A percentile compares a stretch with the other conserved stretches of the same genome.
Evolutionary conservation across 2,113 vertebrate species (phyloP).

Genomic region (Anhinga anhinga): DNA sequence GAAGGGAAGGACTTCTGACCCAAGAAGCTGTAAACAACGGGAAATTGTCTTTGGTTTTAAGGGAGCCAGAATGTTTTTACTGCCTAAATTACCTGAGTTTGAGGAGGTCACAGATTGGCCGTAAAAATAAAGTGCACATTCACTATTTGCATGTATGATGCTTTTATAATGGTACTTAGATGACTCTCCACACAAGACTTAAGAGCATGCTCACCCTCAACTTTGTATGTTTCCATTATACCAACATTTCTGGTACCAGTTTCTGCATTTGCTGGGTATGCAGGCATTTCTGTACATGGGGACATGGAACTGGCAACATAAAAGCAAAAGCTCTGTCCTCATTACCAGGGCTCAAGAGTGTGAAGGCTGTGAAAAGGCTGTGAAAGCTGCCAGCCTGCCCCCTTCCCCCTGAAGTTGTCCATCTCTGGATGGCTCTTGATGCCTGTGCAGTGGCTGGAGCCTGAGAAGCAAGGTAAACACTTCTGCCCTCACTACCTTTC

Average conservation of each 20-base stretch:
- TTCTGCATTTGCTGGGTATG: background rate
- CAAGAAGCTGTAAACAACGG: background rate
- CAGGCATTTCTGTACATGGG: background rate
- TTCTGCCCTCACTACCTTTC: background rate
- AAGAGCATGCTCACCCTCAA: background rate
- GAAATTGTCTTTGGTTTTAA: background rate
- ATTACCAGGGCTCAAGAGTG: background rate
- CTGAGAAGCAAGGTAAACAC: accelerated
- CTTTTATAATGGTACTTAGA: background rate
- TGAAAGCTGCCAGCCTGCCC: background rate
- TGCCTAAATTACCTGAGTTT: background rate
- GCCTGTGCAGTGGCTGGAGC: background rate
- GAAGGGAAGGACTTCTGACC: background rate
- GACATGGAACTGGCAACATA: background rate
- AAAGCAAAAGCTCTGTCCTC: background rate
- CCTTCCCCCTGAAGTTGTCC: background rate
- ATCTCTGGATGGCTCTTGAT: background rate
- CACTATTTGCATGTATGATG: background rate
- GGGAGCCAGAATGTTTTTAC: background rate
- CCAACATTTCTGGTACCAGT: background rate
- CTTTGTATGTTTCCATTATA: background rate
- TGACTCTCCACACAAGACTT: background rate
- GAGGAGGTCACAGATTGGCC: background rate
- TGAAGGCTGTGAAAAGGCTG: no score
- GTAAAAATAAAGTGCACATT: background rate